These are phyloP conservation scores for Spilosoma lubricipeda DNA, from an alignment of 2,888 invertebrate genomes.

Conservation along the genomic window DNA sequence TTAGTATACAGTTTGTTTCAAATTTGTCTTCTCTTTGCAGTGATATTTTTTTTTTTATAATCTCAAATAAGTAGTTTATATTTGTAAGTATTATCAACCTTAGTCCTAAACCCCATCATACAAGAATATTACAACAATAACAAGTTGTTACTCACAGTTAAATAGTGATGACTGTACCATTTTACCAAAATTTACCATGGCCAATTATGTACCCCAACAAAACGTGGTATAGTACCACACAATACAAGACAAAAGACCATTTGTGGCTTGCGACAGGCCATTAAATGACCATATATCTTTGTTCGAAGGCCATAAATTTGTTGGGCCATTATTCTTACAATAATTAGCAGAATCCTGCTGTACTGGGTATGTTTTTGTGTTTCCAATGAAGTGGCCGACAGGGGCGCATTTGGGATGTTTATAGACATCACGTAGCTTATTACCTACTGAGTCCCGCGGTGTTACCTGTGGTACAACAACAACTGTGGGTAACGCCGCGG, in stretches of 20 bases:
- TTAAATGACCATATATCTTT: slow-evolving; percentile 70
- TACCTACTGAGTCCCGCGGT: no score
- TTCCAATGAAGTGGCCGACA: slow-evolving; percentile 39
- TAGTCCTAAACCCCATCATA: background rate
- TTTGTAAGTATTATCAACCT: background rate
- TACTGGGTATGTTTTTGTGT: slow-evolving; percentile 50
- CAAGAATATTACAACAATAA: background rate
- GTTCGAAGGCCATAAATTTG: slow-evolving; percentile 67
- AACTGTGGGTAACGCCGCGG: no score
- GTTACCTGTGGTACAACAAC: no score
- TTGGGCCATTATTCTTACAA: slow-evolving; percentile 64
- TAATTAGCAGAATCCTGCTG: slow-evolving; percentile 70
- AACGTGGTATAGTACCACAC: slow-evolving; percentile 32
- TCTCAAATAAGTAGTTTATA: no score
- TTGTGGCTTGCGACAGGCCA: slow-evolving; percentile 67
- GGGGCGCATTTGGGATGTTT: slow-evolving; percentile 32
- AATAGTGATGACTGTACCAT: slow-evolving; percentile 36
- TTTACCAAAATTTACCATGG: slow-evolving; percentile 36
- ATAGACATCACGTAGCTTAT: background rate
- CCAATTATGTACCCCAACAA: slow-evolving; percentile 42
- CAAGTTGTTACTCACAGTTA: slow-evolving; percentile 19
- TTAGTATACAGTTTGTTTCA: no score
- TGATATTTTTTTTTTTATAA: no score
- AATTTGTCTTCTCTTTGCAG: no score
- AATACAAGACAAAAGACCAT: slow-evolving; percentile 51